A percentile compares a stretch with the other conserved stretches of the same genome.
phyloP scores from a whole-genome alignment of 2,888 invertebrate species.

The Drosophila pseudotakahashii region DNA sequence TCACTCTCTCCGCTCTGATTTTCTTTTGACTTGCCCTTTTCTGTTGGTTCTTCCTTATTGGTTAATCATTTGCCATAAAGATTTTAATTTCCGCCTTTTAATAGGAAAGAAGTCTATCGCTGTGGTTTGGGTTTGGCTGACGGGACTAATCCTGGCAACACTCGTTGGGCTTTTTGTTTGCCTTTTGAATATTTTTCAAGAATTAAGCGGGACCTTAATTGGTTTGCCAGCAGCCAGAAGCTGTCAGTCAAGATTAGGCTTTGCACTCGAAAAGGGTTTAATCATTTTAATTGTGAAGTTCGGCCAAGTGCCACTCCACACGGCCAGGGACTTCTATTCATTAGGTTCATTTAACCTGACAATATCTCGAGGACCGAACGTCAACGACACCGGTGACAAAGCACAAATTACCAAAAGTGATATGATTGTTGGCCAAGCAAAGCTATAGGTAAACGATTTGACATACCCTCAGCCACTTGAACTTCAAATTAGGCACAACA shows the following conservation, averaged over 20 bases:
- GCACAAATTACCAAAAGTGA: constrained; percentile 38
- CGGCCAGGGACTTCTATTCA: constrained; percentile 16
- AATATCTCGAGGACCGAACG: constrained; percentile 16
- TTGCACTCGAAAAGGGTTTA: constrained; percentile 4
- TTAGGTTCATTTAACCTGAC: constrained; percentile 11
- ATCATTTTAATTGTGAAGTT: constrained; percentile 28
- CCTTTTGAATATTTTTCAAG: constrained; percentile 50
- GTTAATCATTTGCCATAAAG: constrained; percentile 80
- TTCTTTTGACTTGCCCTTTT: constrained; percentile 24
- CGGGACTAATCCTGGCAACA: constrained; percentile 35
- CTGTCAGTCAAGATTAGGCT: constrained; percentile 45
- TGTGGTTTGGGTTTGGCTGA: constrained; percentile 26
- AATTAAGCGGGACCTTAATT: constrained; percentile 49
- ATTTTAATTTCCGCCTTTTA: constrained; percentile 78
- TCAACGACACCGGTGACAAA: constrained; percentile 25
- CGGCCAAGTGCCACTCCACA: background rate
- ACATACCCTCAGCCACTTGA: constrained; percentile 54
- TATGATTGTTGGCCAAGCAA: constrained; percentile 39
- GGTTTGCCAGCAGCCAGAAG: constrained; percentile 20
- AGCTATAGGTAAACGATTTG: constrained; percentile 32
- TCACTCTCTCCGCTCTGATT: constrained; percentile 24
- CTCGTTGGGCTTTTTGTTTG: constrained; percentile 46
- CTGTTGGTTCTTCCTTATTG: constrained; percentile 65
- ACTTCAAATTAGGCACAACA: constrained; percentile 39
- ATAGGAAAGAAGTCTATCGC: constrained; percentile 34